A percentile compares a stretch with the other conserved stretches of the same genome.
phyloP scores from a whole-genome alignment of 2,113 vertebrate species.

The Astur gentilis region DNA sequence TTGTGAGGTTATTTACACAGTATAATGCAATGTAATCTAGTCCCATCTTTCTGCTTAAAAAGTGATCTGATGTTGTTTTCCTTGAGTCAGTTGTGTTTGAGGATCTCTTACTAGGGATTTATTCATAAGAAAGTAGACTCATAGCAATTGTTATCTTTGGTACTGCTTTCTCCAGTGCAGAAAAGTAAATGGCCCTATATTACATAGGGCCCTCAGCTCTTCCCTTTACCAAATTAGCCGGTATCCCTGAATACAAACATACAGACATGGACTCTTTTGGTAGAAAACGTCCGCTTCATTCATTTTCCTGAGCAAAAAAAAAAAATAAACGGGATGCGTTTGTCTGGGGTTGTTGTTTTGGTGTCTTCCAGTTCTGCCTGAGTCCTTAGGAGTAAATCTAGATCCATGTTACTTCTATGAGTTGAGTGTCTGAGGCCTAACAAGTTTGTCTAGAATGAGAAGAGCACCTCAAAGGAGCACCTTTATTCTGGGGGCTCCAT shows the following conservation, averaged over 20 bases:
- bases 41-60: neutral
- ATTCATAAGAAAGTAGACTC: neutral
- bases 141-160: neutral
- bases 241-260: accelerated
- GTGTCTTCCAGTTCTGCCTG: neutral
- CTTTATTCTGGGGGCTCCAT: neutral
- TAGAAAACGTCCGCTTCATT: neutral
- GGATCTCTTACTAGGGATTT: neutral
- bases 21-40: neutral
- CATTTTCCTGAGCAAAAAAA: neutral
- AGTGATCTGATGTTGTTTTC: neutral
- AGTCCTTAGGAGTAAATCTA: neutral
- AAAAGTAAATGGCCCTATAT: neutral
- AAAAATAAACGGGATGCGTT: accelerated
- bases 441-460: neutral
- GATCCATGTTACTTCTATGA: neutral
- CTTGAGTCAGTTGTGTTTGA: neutral
- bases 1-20: neutral
- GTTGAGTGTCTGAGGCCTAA: neutral
- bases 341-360: neutral
- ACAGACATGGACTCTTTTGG: neutral
- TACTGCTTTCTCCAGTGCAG: neutral
- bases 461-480: neutral
- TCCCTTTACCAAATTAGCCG: neutral
- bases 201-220: neutral